Evolutionary conservation across 2,797 vertebrate species (phyloP).

Genomic region (Podarcis lilfordi): DNA sequence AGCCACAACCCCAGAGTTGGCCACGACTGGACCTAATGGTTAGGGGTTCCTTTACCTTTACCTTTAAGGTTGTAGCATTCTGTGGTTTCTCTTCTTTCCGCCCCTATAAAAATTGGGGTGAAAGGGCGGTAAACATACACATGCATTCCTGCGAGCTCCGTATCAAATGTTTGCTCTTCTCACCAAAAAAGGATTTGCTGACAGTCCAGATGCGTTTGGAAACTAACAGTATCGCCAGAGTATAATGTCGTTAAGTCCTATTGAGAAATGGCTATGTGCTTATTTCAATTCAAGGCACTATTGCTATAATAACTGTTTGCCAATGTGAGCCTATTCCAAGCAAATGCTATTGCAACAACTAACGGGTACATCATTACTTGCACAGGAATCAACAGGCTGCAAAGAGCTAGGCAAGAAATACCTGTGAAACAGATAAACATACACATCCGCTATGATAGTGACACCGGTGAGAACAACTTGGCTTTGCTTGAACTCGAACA

Average conservation of each 20-base stretch:
- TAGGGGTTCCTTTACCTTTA: no score
- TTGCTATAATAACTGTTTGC: not conserved
- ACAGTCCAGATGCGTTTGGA: not conserved
- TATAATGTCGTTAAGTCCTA: not conserved
- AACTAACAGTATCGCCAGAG: not conserved
- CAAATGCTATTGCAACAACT: slow-evolving; percentile 6
- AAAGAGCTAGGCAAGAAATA: not conserved
- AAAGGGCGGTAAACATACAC: not conserved
- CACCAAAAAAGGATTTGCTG: not conserved
- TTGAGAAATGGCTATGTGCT: not conserved
- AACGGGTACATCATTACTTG: slow-evolving; percentile 29
- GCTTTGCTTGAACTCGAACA: slow-evolving; percentile 81
- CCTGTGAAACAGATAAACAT: slow-evolving; percentile 55
- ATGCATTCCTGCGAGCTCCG: not conserved
- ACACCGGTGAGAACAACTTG: slow-evolving; percentile 79
- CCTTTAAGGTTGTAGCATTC: no score
- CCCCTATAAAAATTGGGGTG: no score
- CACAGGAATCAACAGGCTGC: slow-evolving; percentile 43
- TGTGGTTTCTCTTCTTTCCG: no score
- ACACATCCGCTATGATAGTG: slow-evolving; percentile 74
- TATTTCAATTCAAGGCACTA: not conserved
- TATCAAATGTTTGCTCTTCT: not conserved
- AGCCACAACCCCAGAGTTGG: no score
- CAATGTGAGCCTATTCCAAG: not conserved
- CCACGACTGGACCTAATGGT: no score